These are phyloP conservation scores for Metacarcinus magister DNA, from an alignment of 2,888 invertebrate species.

Conservation along the genomic window DNA sequence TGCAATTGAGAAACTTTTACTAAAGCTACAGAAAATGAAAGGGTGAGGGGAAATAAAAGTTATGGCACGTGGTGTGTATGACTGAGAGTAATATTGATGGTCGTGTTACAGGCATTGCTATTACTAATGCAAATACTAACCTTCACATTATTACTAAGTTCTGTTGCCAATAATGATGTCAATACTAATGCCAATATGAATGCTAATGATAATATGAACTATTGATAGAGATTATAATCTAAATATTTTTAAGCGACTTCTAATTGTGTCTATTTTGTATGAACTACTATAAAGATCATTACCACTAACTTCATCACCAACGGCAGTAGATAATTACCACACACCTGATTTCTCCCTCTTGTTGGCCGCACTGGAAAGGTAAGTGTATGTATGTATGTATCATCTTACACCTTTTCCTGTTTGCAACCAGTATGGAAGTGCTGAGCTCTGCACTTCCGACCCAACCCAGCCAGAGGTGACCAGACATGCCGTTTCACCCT, in stretches of 20 bases:
- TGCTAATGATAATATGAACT: too few species aligned
- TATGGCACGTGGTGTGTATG: neutral
- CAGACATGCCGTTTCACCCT: too few species aligned
- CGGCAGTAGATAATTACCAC: too few species aligned
- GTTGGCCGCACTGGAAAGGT: too few species aligned
- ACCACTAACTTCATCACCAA: neutral
- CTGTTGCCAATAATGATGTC: neutral
- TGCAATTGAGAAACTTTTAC: constrained; percentile 1
- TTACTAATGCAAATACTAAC: neutral
- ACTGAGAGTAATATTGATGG: neutral
- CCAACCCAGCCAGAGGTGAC: too few species aligned
- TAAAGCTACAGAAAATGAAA: neutral
- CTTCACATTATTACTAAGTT: neutral
- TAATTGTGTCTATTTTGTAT: neutral
- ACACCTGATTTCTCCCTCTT: too few species aligned
- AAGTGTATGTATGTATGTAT: too few species aligned
- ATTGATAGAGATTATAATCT: too few species aligned
- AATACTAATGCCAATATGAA: neutral
- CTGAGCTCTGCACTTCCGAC: too few species aligned
- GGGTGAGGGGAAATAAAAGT: neutral
- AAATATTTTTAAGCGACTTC: neutral
- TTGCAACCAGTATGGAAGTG: too few species aligned
- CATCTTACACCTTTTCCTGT: too few species aligned
- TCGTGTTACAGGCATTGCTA: neutral
- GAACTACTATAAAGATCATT: neutral